These are phyloP conservation scores for Piezodorus guildinii DNA, from an alignment of 1,140 invertebrate species.

Conservation along the genomic window DNA sequence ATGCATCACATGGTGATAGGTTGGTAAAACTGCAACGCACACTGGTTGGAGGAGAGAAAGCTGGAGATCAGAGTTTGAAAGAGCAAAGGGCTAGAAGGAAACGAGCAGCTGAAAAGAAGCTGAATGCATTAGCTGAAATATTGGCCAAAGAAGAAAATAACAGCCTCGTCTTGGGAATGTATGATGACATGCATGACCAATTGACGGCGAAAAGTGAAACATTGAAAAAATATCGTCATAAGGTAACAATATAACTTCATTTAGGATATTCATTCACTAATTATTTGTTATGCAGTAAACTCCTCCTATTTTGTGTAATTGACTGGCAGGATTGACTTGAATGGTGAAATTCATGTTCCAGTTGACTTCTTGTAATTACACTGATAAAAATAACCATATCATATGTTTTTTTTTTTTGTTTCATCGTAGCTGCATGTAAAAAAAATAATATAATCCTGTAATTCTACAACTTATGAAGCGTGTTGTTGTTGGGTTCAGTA, in stretches of 20 bases:
- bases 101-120: slow-evolving; percentile 51
- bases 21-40: slow-evolving; percentile 56
- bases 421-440: no score
- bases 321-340: no score
- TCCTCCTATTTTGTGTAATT: no score
- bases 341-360: no score
- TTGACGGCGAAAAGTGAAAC: slow-evolving; percentile 56
- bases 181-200: slow-evolving; percentile 66
- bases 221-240: slow-evolving; percentile 55
- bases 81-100: slow-evolving; percentile 56
- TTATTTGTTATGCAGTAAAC: no score
- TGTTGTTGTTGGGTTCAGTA: no score
- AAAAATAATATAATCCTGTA: no score
- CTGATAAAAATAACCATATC: no score
- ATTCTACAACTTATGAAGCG: no score
- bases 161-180: slow-evolving; percentile 47
- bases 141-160: slow-evolving; percentile 52
- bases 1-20: slow-evolving; percentile 32
- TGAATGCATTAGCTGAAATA: slow-evolving; percentile 51
- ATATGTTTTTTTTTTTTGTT: no score
- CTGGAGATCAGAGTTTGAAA: slow-evolving; percentile 55
- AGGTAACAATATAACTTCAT: slow-evolving; percentile 36
- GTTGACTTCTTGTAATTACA: no score
- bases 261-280: no score
- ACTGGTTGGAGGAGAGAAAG: slow-evolving; percentile 70